Evolutionary conservation across 2,797 vertebrate genomes (phyloP), one percentile per base, ranked within the genome.

Genomic region (Xyrichtys novacula): DNA sequence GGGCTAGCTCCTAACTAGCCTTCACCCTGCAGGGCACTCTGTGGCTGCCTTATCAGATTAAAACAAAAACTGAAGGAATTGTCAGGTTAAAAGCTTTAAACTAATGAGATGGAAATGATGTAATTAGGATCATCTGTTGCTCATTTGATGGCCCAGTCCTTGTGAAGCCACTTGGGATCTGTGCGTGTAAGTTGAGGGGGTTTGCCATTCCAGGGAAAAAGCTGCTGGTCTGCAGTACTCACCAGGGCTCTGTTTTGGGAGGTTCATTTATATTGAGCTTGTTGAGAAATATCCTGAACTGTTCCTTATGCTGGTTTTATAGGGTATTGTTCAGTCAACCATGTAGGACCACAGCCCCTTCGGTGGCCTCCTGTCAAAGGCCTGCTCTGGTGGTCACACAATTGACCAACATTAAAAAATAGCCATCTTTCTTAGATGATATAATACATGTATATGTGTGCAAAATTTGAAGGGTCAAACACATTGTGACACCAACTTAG

Each of bases 91-190:
- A 83, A 87, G 82, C 71, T 77, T 68, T 54, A 52, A 71, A 53
- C 64, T 67, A 89, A 84, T 62, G 74, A 87, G 84, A 85, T 77
- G 86, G 76, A 88, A 91, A 87, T 85, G 16, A 88, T 81, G 65
- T 86, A 78, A 90, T 88, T 80, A 50, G 72, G 49, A 76, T 71
- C 80, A 89, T 91, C 84, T 91, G 90, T 76, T 81, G 76, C 71
- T 79, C 34, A 83, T 89, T 86, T 78, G 39, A 66, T 32, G 36
- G 65, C 56, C 32, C 32, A 1, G 79, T 75, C 67, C 32, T 63
- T n/a, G 2, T 61, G 50, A 43, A 53, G 58, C 34, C 64, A 28
- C 31, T 67, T 34, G n/a, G 29, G 28, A 40, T 77, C 56, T 55
- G 50, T 43, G 46, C 50, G 23, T 53, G 48, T 7, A 32, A 17